These are phyloP conservation scores for Xylota sylvarum DNA, from an alignment of 2,888 invertebrate genomes.

Conservation along the genomic window DNA sequence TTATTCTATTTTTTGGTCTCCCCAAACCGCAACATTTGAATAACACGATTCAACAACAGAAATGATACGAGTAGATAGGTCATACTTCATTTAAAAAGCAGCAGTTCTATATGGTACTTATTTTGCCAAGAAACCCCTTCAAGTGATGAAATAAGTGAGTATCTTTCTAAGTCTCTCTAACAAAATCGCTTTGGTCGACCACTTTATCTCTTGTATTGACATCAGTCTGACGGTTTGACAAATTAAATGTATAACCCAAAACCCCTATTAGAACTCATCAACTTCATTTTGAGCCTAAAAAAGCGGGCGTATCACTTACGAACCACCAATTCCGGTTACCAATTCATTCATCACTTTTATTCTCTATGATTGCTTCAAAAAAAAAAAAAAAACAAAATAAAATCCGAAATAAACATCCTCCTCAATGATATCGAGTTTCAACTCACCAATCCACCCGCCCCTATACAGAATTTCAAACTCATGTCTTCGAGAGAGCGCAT, in stretches of 20 bases:
- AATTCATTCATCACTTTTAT: slow-evolving; percentile 62
- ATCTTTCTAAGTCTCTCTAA: too few species aligned
- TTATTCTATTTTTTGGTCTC: too few species aligned
- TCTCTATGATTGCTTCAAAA: slow-evolving; percentile 32
- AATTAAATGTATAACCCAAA: neutral
- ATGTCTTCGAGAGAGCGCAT: slow-evolving; percentile 11
- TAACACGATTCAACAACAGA: too few species aligned
- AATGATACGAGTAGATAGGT: too few species aligned
- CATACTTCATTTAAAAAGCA: too few species aligned
- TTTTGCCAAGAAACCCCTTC: too few species aligned
- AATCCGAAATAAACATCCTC: slow-evolving; percentile 31
- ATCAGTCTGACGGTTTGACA: neutral
- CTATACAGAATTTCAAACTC: slow-evolving; percentile 1
- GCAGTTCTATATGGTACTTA: too few species aligned
- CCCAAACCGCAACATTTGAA: too few species aligned
- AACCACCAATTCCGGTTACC: slow-evolving; percentile 72
- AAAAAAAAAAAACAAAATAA: slow-evolving; percentile 2
- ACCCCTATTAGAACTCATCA: slow-evolving; percentile 19
- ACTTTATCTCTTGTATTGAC: too few species aligned
- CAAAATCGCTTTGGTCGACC: too few species aligned
- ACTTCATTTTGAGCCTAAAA: slow-evolving; percentile 1
- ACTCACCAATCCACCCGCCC: slow-evolving; percentile 37
- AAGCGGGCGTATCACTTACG: slow-evolving; percentile 67
- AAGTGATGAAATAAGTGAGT: too few species aligned
- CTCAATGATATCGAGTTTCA: slow-evolving; percentile 66